Conservation (phyloP, 2,888 invertebrate genomes). For the Eupithecia exiguata region DNA sequence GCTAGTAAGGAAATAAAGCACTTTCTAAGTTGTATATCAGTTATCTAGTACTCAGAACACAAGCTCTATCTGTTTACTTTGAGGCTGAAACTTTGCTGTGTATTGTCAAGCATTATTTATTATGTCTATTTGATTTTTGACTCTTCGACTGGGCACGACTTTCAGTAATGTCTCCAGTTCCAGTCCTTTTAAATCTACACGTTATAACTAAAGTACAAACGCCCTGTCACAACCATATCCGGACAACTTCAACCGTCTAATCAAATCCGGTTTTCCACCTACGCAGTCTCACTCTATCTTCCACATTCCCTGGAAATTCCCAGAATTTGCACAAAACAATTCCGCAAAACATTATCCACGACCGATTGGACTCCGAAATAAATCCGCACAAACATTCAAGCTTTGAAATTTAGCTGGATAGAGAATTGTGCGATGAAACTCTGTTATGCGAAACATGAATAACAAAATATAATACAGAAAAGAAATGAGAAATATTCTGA, state of each 20-base stretch:
- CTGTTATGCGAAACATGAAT: neutral
- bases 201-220: too few relatives aligned
- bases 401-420: conserved; percentile 15
- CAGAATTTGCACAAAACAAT: conserved; percentile 36
- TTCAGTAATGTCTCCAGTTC: too few relatives aligned
- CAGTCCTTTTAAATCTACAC: too few relatives aligned
- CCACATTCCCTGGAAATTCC: conserved; percentile 9
- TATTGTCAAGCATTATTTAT: too few relatives aligned
- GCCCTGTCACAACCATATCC: neutral
- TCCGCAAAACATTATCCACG: conserved; percentile 34
- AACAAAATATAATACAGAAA: neutral
- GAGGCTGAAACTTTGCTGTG: too few relatives aligned
- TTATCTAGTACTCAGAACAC: too few relatives aligned
- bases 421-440: neutral
- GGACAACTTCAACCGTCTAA: neutral
- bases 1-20: too few relatives aligned
- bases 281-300: neutral
- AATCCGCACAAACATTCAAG: conserved; percentile 23
- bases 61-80: too few relatives aligned
- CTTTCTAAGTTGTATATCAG: too few relatives aligned
- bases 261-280: neutral
- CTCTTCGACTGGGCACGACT: too few relatives aligned
- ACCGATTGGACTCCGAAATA: conserved; percentile 36
- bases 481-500: neutral
- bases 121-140: too few relatives aligned